Percentiles rank a stretch among this genome's conserved stretches.
Evolutionary conservation across 23 tunicate species (phyloP).

Genomic region (Trididemnum nubilum): DNA sequence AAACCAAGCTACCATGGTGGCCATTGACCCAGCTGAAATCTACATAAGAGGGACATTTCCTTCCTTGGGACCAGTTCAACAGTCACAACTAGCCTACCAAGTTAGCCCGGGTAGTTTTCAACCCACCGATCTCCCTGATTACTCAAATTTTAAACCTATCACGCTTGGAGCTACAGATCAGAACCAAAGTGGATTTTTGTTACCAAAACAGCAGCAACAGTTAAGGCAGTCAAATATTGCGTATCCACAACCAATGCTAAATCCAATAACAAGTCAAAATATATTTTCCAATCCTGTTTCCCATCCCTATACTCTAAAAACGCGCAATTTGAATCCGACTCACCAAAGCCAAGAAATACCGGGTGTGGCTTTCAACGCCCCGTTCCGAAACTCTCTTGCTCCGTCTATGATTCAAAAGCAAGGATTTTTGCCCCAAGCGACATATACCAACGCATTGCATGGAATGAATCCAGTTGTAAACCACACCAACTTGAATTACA

Average conservation of each 20-base stretch:
- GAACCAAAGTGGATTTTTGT: not conserved
- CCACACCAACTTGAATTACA: not conserved
- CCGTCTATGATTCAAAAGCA: conserved; percentile 1
- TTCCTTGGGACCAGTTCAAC: conserved; percentile 8
- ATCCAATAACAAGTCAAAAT: not conserved
- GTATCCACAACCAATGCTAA: not conserved
- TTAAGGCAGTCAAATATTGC: too few species aligned
- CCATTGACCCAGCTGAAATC: conserved; percentile 30
- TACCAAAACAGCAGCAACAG: conserved; percentile 10
- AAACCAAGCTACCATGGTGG: conserved; percentile 6
- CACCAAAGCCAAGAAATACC: not conserved
- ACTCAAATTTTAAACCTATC: not conserved
- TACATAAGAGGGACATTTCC: not conserved
- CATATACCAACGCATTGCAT: not conserved
- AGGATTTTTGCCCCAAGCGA: not conserved
- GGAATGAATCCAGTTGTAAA: not conserved
- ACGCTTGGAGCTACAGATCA: not conserved
- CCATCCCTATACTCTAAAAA: not conserved
- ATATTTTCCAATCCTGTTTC: not conserved
- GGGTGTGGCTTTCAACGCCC: not conserved
- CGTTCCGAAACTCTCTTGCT: not conserved
- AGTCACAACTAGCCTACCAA: conserved; percentile 30
- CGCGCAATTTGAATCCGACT: conserved; percentile 6
- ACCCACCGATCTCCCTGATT: not conserved
- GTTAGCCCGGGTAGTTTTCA: conserved; percentile 21